These are phyloP conservation scores for Volucella inflata DNA, from an alignment of 2,888 invertebrate species.

Conservation along the genomic window DNA sequence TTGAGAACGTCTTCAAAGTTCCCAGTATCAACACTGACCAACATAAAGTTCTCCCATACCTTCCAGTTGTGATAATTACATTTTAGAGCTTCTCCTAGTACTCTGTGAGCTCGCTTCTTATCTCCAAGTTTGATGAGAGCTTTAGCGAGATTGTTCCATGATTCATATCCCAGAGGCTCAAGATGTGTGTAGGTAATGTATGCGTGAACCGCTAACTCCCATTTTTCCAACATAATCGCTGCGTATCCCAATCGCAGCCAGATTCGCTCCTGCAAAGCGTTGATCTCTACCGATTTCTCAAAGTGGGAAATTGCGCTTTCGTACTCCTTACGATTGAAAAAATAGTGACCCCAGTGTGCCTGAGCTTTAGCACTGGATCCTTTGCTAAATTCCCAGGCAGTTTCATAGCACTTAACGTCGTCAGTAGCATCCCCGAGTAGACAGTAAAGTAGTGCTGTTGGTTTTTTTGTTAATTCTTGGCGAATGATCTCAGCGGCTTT, in stretches of 20 bases:
- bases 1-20: constrained; percentile 93
- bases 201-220: constrained; percentile 92
- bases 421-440: constrained; percentile 95
- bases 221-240: constrained; percentile 90
- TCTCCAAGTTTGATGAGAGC: constrained; percentile 95
- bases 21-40: constrained; percentile 93
- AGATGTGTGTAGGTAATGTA: constrained; percentile 94
- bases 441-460: constrained; percentile 94
- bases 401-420: constrained; percentile 91
- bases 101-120: constrained; percentile 92
- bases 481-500: constrained; percentile 96
- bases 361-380: constrained; percentile 93
- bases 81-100: constrained; percentile 94
- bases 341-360: constrained; percentile 93
- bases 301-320: constrained; percentile 91
- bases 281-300: constrained; percentile 92
- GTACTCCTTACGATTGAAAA: constrained; percentile 90
- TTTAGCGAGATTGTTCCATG: constrained; percentile 99
- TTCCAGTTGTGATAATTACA: constrained; percentile 97
- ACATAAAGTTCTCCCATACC: constrained; percentile 97
- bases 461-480: constrained; percentile 90
- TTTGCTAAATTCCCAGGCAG: constrained; percentile 95
- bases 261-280: constrained; percentile 93
- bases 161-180: constrained; percentile 96
- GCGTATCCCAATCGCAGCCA: constrained; percentile 95